Evolutionary conservation across 2,888 invertebrate genomes (phyloP), one percentile per base, ranked within the genome.

Genomic region (Petrolisthes cinctipes): DNA sequence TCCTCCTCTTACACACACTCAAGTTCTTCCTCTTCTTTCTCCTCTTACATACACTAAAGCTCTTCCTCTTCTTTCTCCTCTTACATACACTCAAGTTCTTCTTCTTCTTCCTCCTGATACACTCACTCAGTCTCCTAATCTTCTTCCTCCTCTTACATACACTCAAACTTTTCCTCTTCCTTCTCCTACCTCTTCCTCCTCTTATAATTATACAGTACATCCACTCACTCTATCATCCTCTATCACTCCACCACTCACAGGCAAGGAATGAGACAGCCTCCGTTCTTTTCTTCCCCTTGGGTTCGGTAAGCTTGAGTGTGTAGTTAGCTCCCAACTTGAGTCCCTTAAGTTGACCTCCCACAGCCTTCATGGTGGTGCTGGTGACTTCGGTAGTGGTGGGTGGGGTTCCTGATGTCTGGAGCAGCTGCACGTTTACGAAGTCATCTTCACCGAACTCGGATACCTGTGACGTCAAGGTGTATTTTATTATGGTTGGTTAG

Each of bases 371-470:
- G 54, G 51, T 78, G 14, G 4, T 6, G 9, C 53, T 17, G 37
- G 71, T n/a, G 6, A 6, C n/a, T 1, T n/a, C 6, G 71, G 71
- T 14, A 1, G 14, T 71, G n/a, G 14, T 20, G 6, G 14, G 14
- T n/a, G 6, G 14, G 37, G 37, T 37, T 2, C 37, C 37, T 17
- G 71, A 11, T 0, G 14, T 11, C 6, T 71, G 4, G 1, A 20
- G 57, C 4, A 89, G 61, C 9, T 7, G 71, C 84, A 89, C 54
- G 11, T 61, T 37, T 11, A 86, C 83, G 0, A 51, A 56, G 66
- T 86, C 84, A 7, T 89, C 51, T n/a, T 82, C 89, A 17, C 82
- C 79, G 57, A 89, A 86, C 56, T 86, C 86, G 5, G 89, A 81
- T n/a, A 86, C 86, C 89, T 89, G 37, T 37, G 37, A 37, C 37